Evolutionary conservation across 2,888 invertebrate genomes (phyloP), one percentile per base, ranked within the genome.

Genomic region (Drosophila demipolita): DNA sequence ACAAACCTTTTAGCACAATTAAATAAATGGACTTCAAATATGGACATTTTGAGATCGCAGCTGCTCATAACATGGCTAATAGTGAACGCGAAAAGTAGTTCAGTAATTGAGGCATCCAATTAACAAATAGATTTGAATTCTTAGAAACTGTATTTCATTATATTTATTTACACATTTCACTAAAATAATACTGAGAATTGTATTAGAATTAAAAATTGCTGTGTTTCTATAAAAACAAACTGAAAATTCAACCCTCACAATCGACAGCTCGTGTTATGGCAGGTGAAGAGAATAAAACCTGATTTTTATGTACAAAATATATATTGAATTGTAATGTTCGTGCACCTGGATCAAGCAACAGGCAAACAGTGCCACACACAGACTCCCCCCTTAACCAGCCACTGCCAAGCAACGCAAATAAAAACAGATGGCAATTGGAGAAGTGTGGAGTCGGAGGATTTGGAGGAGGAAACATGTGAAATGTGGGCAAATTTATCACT

Each of bases 401-500:
- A 33, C 52, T 53, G 23, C 23, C 58, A 48, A 29, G 53, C 40
- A 32, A 5, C 20, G 8, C 53, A 71, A 71, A 71, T 61, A 50
- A 40, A 64, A 73, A 61, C 65, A 72, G 72, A 73, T 73, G 66
- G 48, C 32, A 26, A 48, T 20, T 38, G 20, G 20, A 57, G 29
- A 45, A 23, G 17, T 9, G 67, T 12, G 29, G 23, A 15, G 23
- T 1, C 6, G 11, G 40, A 7, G 11, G 7, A 58, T 49, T 4
- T n/a, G 32, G 11, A 15, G 29, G 48, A 36, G 29, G 48, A 36
- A 45, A 42, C 57, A 78, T 62, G 38, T 59, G 60, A 65, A 73
- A 68, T 78, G 79, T 73, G 65, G 69, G 53, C 67, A 77, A 65
- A 82, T 82, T 82, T 85, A 82, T 82, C 83, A 80, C 74, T 77